Evolutionary conservation across 2,113 vertebrate genomes (phyloP).

Genomic region (Scatophagus argus): DNA sequence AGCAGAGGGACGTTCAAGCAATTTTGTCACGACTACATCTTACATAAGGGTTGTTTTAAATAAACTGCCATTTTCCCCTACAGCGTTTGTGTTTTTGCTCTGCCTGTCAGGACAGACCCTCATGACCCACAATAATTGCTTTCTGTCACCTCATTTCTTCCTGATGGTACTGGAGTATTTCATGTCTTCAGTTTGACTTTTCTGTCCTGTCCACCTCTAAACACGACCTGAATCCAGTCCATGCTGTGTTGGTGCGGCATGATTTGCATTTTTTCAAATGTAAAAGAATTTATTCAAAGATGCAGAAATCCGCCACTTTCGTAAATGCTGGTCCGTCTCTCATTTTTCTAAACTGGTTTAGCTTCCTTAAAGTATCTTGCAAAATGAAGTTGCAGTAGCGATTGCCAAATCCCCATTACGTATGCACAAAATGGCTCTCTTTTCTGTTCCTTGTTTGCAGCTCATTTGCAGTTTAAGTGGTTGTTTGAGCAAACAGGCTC

Average conservation of each 20-base stretch:
- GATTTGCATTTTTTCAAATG: slow-evolving; percentile 13
- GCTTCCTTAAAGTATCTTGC: not conserved
- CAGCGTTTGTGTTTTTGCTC: slow-evolving; percentile 8
- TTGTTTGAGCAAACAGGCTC: slow-evolving; percentile 40
- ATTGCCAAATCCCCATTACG: slow-evolving; percentile 13
- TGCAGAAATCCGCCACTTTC: not conserved
- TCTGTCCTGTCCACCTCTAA: not conserved
- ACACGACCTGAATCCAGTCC: not conserved
- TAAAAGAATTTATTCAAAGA: not conserved
- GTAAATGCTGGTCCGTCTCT: not conserved
- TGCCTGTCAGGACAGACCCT: not conserved
- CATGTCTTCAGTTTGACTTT: slow-evolving; percentile 17
- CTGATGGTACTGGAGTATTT: not conserved
- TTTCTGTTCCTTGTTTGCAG: slow-evolving; percentile 50
- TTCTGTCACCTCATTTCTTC: slow-evolving; percentile 9
- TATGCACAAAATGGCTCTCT: slow-evolving; percentile 20
- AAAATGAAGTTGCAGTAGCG: not conserved
- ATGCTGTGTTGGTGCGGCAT: not conserved
- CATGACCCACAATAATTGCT: slow-evolving; percentile 11
- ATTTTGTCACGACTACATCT: not conserved
- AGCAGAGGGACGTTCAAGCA: not conserved
- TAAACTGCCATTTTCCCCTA: not conserved
- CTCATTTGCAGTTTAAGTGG: slow-evolving; percentile 65
- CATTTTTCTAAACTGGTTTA: not conserved
- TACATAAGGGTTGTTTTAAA: not conserved